phyloP scores from a whole-genome alignment of 2,113 vertebrate species.

The Sisor rabdophorus region DNA sequence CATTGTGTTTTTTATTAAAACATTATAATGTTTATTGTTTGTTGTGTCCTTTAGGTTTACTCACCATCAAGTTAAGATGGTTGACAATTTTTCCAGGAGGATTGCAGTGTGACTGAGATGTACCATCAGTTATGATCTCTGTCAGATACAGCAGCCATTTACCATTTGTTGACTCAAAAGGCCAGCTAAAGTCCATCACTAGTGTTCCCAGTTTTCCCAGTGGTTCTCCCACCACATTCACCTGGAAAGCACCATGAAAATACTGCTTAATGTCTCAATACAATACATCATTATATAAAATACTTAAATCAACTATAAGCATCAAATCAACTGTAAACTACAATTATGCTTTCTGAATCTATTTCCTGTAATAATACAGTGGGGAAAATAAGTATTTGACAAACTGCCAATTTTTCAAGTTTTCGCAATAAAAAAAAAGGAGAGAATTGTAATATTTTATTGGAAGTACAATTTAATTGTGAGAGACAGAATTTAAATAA shows the following conservation, averaged over 20 bases:
- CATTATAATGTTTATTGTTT: not conserved
- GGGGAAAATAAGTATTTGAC: no score
- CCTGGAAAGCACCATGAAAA: conserved; percentile 60
- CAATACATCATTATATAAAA: not conserved
- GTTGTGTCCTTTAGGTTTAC: conserved; percentile 42
- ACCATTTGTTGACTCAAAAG: conserved; percentile 82
- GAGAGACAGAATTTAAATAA: no score
- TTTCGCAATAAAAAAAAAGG: no score
- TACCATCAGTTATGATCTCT: conserved; percentile 70
- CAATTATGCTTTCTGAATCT: no score
- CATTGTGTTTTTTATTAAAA: not conserved
- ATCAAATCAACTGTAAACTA: not conserved
- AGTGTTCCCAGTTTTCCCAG: conserved; percentile 77
- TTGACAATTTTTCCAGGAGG: conserved; percentile 79
- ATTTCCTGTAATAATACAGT: no score
- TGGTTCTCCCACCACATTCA: conserved; percentile 68
- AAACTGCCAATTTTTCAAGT: no score
- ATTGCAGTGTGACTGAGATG: conserved; percentile 67
- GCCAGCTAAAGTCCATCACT: conserved; percentile 85
- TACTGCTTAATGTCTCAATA: not conserved
- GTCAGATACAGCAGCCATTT: conserved; percentile 96
- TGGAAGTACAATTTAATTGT: no score
- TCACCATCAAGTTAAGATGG: conserved; percentile 82
- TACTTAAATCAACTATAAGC: not conserved
- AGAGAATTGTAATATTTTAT: no score